Evolutionary conservation across 2,113 vertebrate species (phyloP).

Genomic region (Suncus etruscus): DNA sequence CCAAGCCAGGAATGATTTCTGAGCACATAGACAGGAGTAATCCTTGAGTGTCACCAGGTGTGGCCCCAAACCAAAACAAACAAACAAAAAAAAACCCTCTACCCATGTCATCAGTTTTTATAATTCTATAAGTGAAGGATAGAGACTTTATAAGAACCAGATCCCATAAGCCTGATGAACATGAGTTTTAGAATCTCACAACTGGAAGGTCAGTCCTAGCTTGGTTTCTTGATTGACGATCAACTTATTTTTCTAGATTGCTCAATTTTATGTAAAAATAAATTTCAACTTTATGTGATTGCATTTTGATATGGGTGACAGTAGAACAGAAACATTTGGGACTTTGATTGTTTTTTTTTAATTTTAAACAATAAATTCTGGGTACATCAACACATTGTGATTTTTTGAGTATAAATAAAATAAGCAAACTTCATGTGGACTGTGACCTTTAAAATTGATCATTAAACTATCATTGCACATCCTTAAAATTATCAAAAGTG

Average conservation of each 20-base stretch:
- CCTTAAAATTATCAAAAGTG: not conserved
- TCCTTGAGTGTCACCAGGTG: too few species aligned
- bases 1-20: too few species aligned
- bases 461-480: too few species aligned
- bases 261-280: not conserved
- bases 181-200: not conserved
- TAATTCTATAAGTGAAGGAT: not conserved
- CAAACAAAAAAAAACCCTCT: too few species aligned
- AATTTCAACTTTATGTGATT: not conserved
- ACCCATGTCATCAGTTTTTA: not conserved
- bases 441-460: too few species aligned
- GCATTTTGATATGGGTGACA: not conserved
- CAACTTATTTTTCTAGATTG: not conserved
- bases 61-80: too few species aligned
- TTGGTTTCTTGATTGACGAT: not conserved
- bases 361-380: too few species aligned
- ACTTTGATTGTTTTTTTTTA: too few species aligned
- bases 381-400: too few species aligned
- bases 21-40: too few species aligned
- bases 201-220: rapidly evolving
- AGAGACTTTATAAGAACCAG: not conserved
- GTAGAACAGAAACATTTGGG: not conserved
- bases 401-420: too few species aligned
- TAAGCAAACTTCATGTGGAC: too few species aligned
- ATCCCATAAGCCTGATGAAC: not conserved